A percentile compares a stretch with the other conserved stretches of the same genome.
Evolutionary conservation across 2,797 vertebrate species (phyloP).

Genomic region (Psittacula derbiana): DNA sequence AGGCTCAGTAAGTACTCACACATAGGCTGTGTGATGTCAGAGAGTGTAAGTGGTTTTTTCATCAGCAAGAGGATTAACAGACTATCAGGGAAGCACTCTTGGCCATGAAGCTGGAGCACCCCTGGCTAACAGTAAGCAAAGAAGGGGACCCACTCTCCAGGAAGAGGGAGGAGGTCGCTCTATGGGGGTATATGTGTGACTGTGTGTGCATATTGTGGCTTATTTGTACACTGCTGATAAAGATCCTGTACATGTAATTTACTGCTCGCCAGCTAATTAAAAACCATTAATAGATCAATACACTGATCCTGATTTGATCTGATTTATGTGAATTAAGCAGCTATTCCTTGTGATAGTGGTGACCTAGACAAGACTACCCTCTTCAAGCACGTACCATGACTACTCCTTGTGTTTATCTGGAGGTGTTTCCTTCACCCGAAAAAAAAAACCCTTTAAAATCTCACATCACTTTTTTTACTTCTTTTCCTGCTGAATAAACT

Average conservation of each 20-base stretch:
- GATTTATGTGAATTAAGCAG: background rate
- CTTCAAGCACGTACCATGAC: background rate
- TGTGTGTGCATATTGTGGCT: background rate
- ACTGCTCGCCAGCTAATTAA: background rate
- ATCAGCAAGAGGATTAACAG: background rate
- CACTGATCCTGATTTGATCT: background rate
- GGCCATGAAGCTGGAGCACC: background rate
- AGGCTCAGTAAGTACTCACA: background rate
- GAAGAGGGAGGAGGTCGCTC: background rate
- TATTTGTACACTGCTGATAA: background rate
- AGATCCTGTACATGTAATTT: background rate
- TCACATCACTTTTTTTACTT: background rate
- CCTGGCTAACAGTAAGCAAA: accelerated
- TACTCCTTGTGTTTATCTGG: background rate
- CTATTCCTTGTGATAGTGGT: background rate
- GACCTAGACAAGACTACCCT: background rate
- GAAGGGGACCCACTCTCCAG: accelerated
- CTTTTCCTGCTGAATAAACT: background rate
- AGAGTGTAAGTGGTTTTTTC: background rate
- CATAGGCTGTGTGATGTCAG: background rate
- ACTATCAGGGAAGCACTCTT: accelerated
- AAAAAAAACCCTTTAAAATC: background rate
- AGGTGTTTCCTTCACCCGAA: background rate
- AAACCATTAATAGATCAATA: background rate
- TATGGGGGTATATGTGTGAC: background rate